Evolutionary conservation across 2,113 vertebrate species (phyloP), one percentile per base, ranked within the genome.

Genomic region (Equus przewalskii): DNA sequence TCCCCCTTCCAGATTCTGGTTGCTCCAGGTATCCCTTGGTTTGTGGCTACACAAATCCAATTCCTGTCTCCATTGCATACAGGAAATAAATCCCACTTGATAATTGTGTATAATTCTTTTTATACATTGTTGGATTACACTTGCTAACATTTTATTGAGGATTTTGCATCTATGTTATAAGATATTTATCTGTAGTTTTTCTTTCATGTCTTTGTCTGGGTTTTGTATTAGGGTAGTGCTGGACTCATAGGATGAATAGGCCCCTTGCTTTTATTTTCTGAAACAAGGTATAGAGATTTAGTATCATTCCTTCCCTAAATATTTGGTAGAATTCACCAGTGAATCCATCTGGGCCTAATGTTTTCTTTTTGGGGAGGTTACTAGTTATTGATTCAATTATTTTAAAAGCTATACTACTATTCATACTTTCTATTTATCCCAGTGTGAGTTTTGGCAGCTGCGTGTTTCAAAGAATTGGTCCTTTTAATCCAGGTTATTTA

Each of bases 341-440:
- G 51, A 81, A 54, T 36, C 18, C n/a, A 56, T 69, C 26, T 44
- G 24, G 12, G 28, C 5, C 30, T 70, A 5, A 9, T 46, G 3
- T 76, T 94, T 89, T 64, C 16, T 76, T 95, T 65, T 79, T 33
- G 51, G 5, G n/a, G 64, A 49, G 28, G 21, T 73, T 89, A 69
- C 85, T 95, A 86, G 18, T 73, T 89, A 92, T 56, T 78, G 46
- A 88, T 65, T 93, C 46, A 56, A 65, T 76, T 56, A 46, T 73
- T 85, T 85, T 28, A 44, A 56, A 89, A 85, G 8, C 24, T 41
- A 21, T 36, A 33, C 1, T 33, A 46, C 2, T 67, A 76, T 54
- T 93, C 26, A 4, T 44, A 56, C 22, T 76, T 85, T 93, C 14
- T 76, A 19, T 56, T 76, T 24, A 76, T 62, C 13, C 14, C 76